Base-by-base conservation (phyloP, 2,888 invertebrate species). In the Spatulosminthurus flaviceps region DNA sequence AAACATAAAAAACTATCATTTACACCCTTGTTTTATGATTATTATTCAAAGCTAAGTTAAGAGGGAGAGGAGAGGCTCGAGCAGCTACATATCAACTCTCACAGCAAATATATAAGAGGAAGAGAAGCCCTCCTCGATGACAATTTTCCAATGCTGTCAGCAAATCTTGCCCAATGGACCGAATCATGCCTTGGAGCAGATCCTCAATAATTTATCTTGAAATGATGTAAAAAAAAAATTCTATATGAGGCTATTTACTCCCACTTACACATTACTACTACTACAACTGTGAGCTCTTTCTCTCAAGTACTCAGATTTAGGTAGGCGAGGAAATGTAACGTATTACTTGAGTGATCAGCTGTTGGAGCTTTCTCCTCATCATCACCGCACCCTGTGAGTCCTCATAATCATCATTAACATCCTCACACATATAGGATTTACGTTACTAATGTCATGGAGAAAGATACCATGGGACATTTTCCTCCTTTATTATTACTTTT, bases 1-100 rank as follows among this genome's bases (percentile, higher is more conserved):
- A 70, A 70, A 69, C 77, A 77, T 77, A 77, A 77, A 77, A 77
- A 70, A 77, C 70, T 77, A 51, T 70, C 77, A 77, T 77, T 77
- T 77, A 70, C 22, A 51, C 67, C 70, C 77, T 70, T 60, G 70
- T 77, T 77, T 77, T 77, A 77, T 77, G 77, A 70, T 77, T 34
- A 76, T 76, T 66, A 76, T 76, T 77, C 51, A 51, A 51, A 72
- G 19, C 19, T 24, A 26, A 42, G 24, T 51, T 51, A 51, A 51
- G 51, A 51, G 51, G 16, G 51, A 19, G 51, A 51, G 51, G 16
- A 16, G 51, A 51, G n/a, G 9, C 51, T 51, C 51, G 4, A 4
- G 4, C 34, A 7, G 4, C 34, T 51, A 2, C 51, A 51, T 19
- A 41, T 13, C 2, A 51, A 51, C 51, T n/a, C n/a, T n/a, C n/a